Conservation (phyloP, 2,888 invertebrate genomes). For the Troilus luridus region DNA sequence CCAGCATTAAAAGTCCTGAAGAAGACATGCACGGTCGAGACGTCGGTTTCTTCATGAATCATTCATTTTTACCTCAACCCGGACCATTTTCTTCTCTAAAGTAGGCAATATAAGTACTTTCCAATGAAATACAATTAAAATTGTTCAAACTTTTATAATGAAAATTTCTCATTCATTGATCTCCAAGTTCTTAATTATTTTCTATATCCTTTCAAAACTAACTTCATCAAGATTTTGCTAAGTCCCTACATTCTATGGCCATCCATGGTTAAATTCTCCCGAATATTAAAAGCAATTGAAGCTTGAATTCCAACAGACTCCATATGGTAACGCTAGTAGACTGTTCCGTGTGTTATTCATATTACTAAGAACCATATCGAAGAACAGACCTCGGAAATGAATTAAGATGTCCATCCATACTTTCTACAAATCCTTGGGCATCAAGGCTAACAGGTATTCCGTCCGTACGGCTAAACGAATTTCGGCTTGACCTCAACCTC, state of each 20-base stretch:
- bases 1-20: too few species aligned
- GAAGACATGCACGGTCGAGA: too few species aligned
- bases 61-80: too few species aligned
- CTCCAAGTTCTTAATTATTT: not conserved
- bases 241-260: not conserved
- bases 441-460: not conserved
- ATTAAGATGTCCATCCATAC: not conserved
- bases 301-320: not conserved
- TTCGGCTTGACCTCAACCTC: not conserved
- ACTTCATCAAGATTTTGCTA: not conserved
- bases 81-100: too few species aligned
- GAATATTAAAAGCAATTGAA: not conserved
- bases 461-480: not conserved
- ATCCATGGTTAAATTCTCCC: not conserved
- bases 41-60: too few species aligned
- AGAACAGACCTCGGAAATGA: not conserved
- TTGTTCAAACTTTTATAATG: too few species aligned
- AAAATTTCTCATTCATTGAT: not conserved
- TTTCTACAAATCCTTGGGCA: not conserved
- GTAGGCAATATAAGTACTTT: too few species aligned
- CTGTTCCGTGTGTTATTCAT: not conserved
- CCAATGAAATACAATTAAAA: too few species aligned
- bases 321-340: not conserved
- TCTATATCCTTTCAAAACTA: not conserved
- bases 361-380: not conserved